Conservation (phyloP, 2,888 invertebrate species). For the Calameuta idolon region DNA sequence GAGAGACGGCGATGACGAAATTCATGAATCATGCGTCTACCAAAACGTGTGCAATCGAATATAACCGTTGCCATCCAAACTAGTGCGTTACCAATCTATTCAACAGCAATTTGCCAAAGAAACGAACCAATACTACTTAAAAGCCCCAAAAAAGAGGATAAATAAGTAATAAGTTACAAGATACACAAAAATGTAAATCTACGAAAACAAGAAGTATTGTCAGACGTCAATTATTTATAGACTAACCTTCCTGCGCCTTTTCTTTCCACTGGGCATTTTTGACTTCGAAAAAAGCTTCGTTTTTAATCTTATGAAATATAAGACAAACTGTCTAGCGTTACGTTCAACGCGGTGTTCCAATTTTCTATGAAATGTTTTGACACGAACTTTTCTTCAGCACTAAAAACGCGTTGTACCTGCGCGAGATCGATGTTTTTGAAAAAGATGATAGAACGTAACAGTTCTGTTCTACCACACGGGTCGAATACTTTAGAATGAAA, state of each 20-base stretch:
- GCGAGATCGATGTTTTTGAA: background rate
- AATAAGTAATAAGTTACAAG: background rate
- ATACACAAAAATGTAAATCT: background rate
- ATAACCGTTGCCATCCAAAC: background rate
- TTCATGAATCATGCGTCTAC: background rate
- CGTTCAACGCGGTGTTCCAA: background rate
- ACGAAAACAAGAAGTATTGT: background rate
- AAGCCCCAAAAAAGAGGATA: background rate
- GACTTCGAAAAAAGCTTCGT: background rate
- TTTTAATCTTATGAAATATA: background rate
- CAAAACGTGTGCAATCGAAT: background rate
- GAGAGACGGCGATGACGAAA: background rate
- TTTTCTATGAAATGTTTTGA: background rate
- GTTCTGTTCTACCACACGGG: background rate
- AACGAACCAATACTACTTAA: background rate
- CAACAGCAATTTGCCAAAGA: background rate
- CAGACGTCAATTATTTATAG: background rate
- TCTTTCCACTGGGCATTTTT: background rate
- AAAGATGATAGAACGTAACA: background rate
- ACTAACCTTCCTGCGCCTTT: background rate
- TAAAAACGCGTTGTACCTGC: background rate
- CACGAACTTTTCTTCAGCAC: background rate
- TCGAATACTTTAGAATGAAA: background rate
- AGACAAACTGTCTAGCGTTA: background rate
- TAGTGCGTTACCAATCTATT: background rate